Evolutionary conservation across 2,113 vertebrate species (phyloP), one percentile per base, ranked within the genome.

Genomic region (Sinocyclocheilus grahami): DNA sequence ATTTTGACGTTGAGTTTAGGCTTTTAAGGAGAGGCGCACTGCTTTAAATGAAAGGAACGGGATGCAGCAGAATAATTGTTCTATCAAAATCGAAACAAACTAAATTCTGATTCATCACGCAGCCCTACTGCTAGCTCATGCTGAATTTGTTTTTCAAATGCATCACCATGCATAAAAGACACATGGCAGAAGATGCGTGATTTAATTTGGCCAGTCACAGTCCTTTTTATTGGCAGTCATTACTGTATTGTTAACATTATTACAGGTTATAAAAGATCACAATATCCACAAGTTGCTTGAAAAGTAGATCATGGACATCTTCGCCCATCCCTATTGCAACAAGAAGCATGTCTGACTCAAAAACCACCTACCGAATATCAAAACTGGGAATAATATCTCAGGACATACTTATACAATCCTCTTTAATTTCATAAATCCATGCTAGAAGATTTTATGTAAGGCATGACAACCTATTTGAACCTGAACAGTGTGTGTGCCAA

Each of bases 311-410:
- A 20, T 22, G 55, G 55, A n/a, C 58, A n/a, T 62, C 58, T 62
- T n/a, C 3, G 18, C 9, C 58, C 58, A 62, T 1, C 58, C 55
- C 8, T 62, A n/a, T 6, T 62, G 58, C 58, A 62, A 10, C 58
- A n/a, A 89, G 90, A 90, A 89, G 90, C 92, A 93, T 83, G 91
- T 87, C 93, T 93, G 92, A 92, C 92, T 90, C 90, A 91, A 67
- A 62, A 93, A 92, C 89, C 91, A 91, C 91, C 89, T 84, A 90
- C 92, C 88, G 46, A 87, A 90, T 90, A 91, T 91, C 91, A 89
- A 87, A 46, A 89, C 71, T 76, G 27, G 86, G 87, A 91, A 90
- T 51, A 89, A 82, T 74, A 88, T 92, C 86, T 89, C 86, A 87
- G 87, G 82, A 91, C 87, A 83, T 92, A 90, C 91, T 90, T 90